Base-by-base conservation (phyloP, 2,797 vertebrate genomes). In the Discoglossus pictus region DNA sequence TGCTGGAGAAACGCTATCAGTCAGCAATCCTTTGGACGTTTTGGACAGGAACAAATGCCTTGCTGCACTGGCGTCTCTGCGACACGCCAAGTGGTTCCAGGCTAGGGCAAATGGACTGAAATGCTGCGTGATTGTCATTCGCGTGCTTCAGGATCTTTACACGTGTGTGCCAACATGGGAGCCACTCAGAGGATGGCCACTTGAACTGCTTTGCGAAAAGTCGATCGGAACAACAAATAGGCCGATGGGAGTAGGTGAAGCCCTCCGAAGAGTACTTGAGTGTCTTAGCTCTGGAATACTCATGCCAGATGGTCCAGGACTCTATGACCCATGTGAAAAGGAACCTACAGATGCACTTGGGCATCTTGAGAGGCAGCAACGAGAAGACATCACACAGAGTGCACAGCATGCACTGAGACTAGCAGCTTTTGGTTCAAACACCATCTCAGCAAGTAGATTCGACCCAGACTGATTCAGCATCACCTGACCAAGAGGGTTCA, bases 41-140 rank as follows among this genome's bases (percentile, higher is more conserved):
- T 95, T 99, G 97, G 97, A 99, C 96, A 99, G 97, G 95, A 97
- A 98, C 93, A 98, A 99, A 97, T 99, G 97, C 93, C 97, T 99
- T 92, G 93, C 94, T 93, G 96, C 97, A 92, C 94, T 99, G 97
- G 97, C 97, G 88, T 98, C 97, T 89, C 97, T 99, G 87, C 97
- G 96, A 88, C 97, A 99, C 93, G 97, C 97, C 93, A 99, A 99
- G 96, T 98, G 97, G 97, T 99, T 99, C 89, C 97, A 99, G 97
- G 97, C 96, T 84, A 94, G 96, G 88, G 96, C 95, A 44, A 98
- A 98, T 6, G 95, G 95, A 47, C 90, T 98, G 81, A 95, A 97
- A 78, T 99, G 96, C 4, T 99, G 96, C 15, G 96, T 99, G 79
- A 98, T 99, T 47, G 96, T 99, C 60, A 98, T 99, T 78, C 91